Conservation (phyloP, 2,888 invertebrate species). For the Rhagonycha lutea region DNA sequence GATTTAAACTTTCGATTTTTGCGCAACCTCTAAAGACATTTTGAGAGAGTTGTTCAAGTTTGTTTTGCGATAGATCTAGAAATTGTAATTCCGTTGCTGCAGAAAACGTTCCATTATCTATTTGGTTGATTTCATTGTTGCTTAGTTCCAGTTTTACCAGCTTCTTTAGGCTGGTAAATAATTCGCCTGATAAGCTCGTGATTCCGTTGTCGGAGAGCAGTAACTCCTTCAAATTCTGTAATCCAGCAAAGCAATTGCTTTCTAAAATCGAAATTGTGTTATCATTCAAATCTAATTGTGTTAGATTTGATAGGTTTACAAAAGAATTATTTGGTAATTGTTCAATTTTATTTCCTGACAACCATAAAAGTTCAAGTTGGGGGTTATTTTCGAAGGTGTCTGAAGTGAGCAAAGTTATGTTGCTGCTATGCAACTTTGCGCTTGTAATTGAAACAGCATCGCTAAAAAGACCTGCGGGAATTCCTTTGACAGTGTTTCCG, state of each 20-base stretch:
- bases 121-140: background rate
- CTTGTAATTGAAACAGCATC: background rate
- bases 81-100: background rate
- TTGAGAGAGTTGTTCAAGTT: background rate
- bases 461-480: conserved; percentile 7
- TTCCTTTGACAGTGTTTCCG: conserved; percentile 5
- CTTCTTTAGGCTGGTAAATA: conserved; percentile 2
- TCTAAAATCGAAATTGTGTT: conserved; percentile 1
- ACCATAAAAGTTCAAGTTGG: conserved; percentile 5
- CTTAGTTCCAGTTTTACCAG: conserved; percentile 1
- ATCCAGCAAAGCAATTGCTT: background rate
- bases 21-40: background rate
- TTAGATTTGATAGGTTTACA: background rate
- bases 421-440: conserved; percentile 11
- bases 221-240: background rate
- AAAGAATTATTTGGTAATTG: conserved; percentile 2
- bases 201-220: background rate
- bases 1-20: background rate
- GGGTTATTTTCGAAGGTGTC: conserved; percentile 8
- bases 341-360: conserved; percentile 12
- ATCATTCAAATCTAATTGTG: conserved; percentile 3
- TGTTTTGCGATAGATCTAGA: background rate
- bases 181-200: background rate
- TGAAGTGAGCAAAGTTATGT: background rate
- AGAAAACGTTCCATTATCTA: background rate